phyloP scores from a whole-genome alignment of 2,888 invertebrate genomes.

The Galerucella pusilla region DNA sequence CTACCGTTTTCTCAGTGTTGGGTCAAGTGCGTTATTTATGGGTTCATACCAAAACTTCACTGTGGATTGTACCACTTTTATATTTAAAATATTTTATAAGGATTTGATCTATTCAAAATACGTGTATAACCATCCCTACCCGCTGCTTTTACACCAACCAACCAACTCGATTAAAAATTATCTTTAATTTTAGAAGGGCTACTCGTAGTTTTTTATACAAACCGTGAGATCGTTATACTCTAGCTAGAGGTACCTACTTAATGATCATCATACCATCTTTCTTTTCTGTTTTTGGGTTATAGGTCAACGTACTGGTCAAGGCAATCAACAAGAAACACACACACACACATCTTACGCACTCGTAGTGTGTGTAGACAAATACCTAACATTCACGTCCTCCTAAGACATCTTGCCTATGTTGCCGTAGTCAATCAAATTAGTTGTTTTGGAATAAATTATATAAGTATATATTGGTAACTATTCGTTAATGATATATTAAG shows the following conservation, averaged over 20 bases:
- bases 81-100: no score
- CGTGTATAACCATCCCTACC: no score
- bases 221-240: constrained; percentile 8
- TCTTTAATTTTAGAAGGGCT: neutral
- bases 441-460: neutral
- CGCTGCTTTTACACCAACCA: no score
- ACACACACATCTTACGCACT: constrained; percentile 35
- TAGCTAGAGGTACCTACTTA: constrained; percentile 24
- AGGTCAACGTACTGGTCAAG: constrained; percentile 58
- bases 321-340: constrained; percentile 50
- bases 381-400: neutral
- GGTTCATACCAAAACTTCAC: no score
- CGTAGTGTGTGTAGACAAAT: constrained; percentile 17
- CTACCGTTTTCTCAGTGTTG: no score
- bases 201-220: neutral
- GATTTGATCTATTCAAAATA: no score
- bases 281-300: constrained; percentile 40
- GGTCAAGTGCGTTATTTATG: no score
- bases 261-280: constrained; percentile 28
- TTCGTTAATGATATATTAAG: neutral
- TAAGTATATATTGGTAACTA: neutral
- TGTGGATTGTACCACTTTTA: no score
- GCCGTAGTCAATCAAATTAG: neutral
- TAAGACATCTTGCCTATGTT: neutral
- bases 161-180: neutral